phyloP scores from a whole-genome alignment of 2,113 vertebrate species.

The Ciconia stormi region DNA sequence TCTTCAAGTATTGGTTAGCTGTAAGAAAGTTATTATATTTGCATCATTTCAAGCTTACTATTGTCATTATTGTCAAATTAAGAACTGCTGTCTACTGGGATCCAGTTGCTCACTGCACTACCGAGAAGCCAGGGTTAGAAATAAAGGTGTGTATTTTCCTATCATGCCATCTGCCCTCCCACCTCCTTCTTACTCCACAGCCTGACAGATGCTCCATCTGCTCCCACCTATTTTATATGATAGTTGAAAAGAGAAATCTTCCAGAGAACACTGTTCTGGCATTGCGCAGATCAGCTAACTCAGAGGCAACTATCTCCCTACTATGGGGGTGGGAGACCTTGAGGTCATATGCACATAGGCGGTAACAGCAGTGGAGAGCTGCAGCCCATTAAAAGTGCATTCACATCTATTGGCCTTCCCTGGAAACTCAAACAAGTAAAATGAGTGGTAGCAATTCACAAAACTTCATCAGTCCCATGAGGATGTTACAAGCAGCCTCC shows the following conservation, averaged over 20 bases:
- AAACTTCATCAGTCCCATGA: slow-evolving; percentile 8
- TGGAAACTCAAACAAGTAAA: not conserved
- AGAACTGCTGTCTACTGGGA: not conserved
- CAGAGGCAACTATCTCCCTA: not conserved
- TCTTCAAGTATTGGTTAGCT: not conserved
- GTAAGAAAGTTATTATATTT: not conserved
- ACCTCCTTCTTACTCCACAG: not conserved
- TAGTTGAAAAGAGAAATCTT: not conserved
- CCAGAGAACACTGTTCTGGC: not conserved
- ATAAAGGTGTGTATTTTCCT: not conserved
- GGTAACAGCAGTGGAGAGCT: not conserved
- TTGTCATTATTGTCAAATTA: not conserved
- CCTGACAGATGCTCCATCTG: not conserved
- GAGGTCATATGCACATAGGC: not conserved
- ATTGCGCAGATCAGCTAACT: not conserved
- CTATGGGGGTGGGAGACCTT: not conserved
- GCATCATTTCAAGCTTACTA: not conserved
- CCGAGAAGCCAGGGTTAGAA: not conserved
- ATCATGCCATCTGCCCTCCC: not conserved
- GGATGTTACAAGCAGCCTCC: not conserved
- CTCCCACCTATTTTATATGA: not conserved
- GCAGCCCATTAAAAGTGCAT: not conserved
- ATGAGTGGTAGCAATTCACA: not conserved
- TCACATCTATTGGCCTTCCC: not conserved
- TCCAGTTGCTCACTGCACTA: not conserved